Percentiles rank a stretch among this genome's conserved stretches.
These are phyloP conservation scores for Phortica okadai DNA, from an alignment of 2,888 invertebrate species.

Conservation along the genomic window DNA sequence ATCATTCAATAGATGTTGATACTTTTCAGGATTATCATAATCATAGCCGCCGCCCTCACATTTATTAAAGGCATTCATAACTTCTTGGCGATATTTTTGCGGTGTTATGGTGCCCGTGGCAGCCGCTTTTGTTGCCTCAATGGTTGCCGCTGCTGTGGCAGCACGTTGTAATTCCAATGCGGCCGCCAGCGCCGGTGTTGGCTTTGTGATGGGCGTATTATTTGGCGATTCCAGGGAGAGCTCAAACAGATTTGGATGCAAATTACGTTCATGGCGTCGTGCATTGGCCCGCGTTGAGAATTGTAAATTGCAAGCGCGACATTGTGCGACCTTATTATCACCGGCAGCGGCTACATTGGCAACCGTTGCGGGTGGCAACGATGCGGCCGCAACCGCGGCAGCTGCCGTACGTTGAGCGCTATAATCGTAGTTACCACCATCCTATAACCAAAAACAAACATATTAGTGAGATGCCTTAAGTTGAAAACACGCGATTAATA, in stretches of 20 bases:
- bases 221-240: constrained; percentile 63
- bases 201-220: constrained; percentile 67
- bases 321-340: constrained; percentile 73
- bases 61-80: constrained; percentile 69
- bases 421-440: constrained; percentile 58
- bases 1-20: constrained; percentile 72
- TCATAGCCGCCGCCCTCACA: constrained; percentile 71
- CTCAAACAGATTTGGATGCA: constrained; percentile 74
- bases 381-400: constrained; percentile 58
- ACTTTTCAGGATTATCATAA: constrained; percentile 75
- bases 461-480: neutral
- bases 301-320: constrained; percentile 75
- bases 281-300: constrained; percentile 77
- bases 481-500: neutral
- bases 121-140: constrained; percentile 63
- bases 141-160: constrained; percentile 61
- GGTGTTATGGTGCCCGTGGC: constrained; percentile 63
- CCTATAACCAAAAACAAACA: constrained; percentile 10
- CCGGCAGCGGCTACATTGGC: constrained; percentile 64
- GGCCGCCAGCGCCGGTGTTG: constrained; percentile 70
- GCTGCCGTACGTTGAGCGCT: constrained; percentile 59
- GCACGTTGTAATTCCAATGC: constrained; percentile 70
- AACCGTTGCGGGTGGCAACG: constrained; percentile 58
- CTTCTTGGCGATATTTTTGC: constrained; percentile 69
- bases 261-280: constrained; percentile 75